These are phyloP conservation scores for Microctenopoma stevenorrisi DNA, from an alignment of 2,797 vertebrate genomes.

Conservation along the genomic window DNA sequence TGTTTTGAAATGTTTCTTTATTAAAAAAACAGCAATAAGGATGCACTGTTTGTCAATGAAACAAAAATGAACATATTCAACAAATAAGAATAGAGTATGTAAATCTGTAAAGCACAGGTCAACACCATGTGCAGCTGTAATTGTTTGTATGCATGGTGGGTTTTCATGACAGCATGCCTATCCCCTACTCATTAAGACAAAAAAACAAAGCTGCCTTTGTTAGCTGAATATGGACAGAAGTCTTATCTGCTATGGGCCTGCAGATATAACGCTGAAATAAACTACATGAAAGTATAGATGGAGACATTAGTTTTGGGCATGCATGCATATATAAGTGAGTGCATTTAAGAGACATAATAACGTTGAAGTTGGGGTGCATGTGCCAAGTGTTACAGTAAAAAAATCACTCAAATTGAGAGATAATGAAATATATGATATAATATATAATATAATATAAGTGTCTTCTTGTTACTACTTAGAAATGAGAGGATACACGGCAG, in stretches of 20 bases:
- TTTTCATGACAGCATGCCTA: slow-evolving; percentile 46
- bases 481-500: not conserved
- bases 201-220: slow-evolving; percentile 51
- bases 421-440: slow-evolving; percentile 5
- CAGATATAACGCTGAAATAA: slow-evolving; percentile 7
- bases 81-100: not conserved
- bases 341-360: not conserved
- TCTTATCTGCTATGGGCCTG: slow-evolving; percentile 44
- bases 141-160: slow-evolving; percentile 19
- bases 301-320: slow-evolving; percentile 5
- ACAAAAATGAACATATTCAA: not conserved
- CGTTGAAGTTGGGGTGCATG: not conserved
- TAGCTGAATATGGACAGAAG: slow-evolving; percentile 22
- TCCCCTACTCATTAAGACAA: slow-evolving; percentile 47
- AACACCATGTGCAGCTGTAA: slow-evolving; percentile 25
- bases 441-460: too few relatives aligned
- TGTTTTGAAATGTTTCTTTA: too few relatives aligned
- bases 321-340: not conserved
- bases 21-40: not conserved
- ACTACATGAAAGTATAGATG: not conserved
- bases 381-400: not conserved
- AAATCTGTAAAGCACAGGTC: slow-evolving; percentile 21
- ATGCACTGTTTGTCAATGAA: not conserved
- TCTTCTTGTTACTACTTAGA: not conserved
- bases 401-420: not conserved